These are phyloP conservation scores for Potamilus streckersoni DNA, from an alignment of 1,140 invertebrate genomes.

Conservation along the genomic window DNA sequence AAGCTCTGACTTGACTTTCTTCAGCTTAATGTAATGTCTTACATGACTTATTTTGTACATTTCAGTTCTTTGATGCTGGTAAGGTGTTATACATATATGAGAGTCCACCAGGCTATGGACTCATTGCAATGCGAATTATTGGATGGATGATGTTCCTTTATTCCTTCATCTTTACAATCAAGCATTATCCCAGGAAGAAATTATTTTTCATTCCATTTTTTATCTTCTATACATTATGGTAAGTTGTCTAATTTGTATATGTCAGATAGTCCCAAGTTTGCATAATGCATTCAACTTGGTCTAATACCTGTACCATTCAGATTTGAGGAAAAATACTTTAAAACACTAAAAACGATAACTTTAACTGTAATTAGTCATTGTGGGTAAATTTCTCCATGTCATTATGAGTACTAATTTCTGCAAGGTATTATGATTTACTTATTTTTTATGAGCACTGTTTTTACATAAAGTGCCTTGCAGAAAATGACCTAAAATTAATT, in stretches of 20 bases:
- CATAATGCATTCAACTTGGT: too few species aligned
- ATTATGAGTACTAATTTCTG: too few species aligned
- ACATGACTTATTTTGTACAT: background rate
- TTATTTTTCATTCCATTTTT: slow-evolving; percentile 80
- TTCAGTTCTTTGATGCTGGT: slow-evolving; percentile 88
- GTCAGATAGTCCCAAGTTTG: too few species aligned
- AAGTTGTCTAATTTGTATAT: slow-evolving; percentile 18
- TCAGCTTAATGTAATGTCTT: too few species aligned
- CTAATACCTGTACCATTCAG: too few species aligned
- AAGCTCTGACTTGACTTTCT: too few species aligned
- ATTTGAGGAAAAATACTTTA: background rate
- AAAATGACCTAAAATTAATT: too few species aligned
- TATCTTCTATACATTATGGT: slow-evolving; percentile 58
- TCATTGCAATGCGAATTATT: slow-evolving; percentile 80
- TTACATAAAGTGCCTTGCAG: too few species aligned
- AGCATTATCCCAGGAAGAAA: slow-evolving; percentile 83
- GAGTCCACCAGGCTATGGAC: slow-evolving; percentile 85
- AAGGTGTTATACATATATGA: slow-evolving; percentile 90
- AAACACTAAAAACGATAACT: background rate
- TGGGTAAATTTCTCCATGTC: too few species aligned
- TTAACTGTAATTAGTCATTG: too few species aligned
- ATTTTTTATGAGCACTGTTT: too few species aligned
- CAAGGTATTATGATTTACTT: too few species aligned
- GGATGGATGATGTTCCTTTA: slow-evolving; percentile 89
- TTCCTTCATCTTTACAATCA: slow-evolving; percentile 83